Base-by-base conservation (phyloP, 2,113 vertebrate genomes). In the Podarcis muralis region DNA sequence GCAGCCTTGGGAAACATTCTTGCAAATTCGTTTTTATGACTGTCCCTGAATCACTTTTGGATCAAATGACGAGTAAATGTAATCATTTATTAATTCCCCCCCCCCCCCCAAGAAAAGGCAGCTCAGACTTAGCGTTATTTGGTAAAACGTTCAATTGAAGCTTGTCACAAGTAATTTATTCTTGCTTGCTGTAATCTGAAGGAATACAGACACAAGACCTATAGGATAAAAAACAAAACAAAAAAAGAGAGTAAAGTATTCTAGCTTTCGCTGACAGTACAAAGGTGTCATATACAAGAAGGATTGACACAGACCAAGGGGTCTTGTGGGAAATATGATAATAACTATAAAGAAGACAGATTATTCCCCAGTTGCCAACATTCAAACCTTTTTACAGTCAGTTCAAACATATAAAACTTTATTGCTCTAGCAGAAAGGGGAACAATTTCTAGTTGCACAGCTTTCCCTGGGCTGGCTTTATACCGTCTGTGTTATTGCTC, bases 321-420 rank as follows among this genome's bases (percentile, higher is more conserved):
- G 97, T 96, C 98, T 97, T 96, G 96, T 96, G 98, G 98, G 98
- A 98, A 97, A 96, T 96, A 98, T 98, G 98, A 98, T 98, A 97
- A 98, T 98, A 97, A 98, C 98, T 97, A 97, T 99, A 99, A 98
- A 98, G 97, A 97, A 96, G 94, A 98, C 97, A 98, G 98, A 98
- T 99, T 98, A 98, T 98, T 98, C 98, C 98, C 98, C 97, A 96
- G 98, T 98, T 97, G 98, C 97, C 98, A 97, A 97, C 98, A 98
- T 98, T 97, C 97, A 98, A 98, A 98, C 96, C 97, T 97, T 98
- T 99, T 99, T 98, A 99, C 98, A 98, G 98, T 98, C 98, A 98
- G 98, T 98, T 98, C 98, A 97, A 98, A 98, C 98, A 98, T 98
- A 98, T 99, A 98, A 99, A 99, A 98, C 98, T 99, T 99, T 99